A percentile compares a stretch with the other conserved stretches of the same genome.
Conservation (phyloP, 2,113 vertebrate genomes). For the Eurystomus gularis region DNA sequence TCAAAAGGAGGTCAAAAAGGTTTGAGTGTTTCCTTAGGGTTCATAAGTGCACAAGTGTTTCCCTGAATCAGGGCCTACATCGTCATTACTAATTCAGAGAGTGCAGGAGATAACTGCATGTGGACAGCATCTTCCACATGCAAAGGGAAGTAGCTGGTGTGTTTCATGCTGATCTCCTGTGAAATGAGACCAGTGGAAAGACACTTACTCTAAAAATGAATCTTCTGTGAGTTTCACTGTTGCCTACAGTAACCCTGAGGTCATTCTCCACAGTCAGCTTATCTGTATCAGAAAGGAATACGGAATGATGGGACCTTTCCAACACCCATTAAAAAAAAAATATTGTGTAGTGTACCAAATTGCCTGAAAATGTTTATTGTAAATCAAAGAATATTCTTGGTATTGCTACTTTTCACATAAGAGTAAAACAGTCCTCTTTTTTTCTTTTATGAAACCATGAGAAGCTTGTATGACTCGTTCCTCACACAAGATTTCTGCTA, state of each 20-base stretch:
- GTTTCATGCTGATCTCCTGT: neutral
- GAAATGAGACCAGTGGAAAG: neutral
- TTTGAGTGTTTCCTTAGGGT: neutral
- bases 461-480: neutral
- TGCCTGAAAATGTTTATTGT: neutral
- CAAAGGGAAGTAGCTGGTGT: neutral
- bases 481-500: neutral
- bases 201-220: neutral
- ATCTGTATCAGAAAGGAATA: neutral
- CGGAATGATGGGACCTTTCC: neutral
- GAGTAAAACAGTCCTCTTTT: neutral
- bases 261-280: neutral
- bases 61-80: neutral
- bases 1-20: neutral
- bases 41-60: neutral
- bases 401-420: neutral
- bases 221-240: constrained; percentile 10
- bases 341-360: neutral
- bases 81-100: constrained; percentile 14
- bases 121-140: neutral
- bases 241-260: neutral
- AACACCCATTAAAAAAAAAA: neutral
- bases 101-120: neutral
- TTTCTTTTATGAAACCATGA: neutral
- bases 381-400: neutral